These are phyloP conservation scores for Drosophila guanche DNA, from an alignment of 1,140 invertebrate species.

Conservation along the genomic window DNA sequence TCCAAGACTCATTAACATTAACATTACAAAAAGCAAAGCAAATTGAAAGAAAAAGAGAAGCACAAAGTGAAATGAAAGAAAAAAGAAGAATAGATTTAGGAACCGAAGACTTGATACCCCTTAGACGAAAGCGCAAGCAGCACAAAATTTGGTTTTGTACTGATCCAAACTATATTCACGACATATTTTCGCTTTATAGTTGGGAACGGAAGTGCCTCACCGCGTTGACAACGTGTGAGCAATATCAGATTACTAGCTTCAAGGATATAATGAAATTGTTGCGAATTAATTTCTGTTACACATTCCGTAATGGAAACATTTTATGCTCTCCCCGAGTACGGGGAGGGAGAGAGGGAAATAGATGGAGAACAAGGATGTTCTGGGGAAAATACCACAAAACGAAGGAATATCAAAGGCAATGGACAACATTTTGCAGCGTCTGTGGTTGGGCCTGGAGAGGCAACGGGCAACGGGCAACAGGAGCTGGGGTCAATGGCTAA, in stretches of 20 bases:
- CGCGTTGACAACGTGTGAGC: too few relatives aligned
- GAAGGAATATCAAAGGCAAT: conserved; percentile 22
- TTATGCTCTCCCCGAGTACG: conserved; percentile 32
- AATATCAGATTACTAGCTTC: too few relatives aligned
- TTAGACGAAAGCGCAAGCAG: too few relatives aligned
- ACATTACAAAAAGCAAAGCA: conserved; percentile 31
- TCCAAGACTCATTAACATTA: conserved; percentile 42
- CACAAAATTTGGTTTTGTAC: too few relatives aligned
- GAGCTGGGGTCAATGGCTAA: conserved; percentile 29
- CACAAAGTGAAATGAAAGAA: conserved; percentile 40
- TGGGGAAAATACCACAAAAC: conserved; percentile 1
- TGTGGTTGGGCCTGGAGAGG: conserved; percentile 6
- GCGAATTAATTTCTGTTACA: conserved; percentile 60
- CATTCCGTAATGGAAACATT: conserved; percentile 56
- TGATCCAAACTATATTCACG: too few relatives aligned
- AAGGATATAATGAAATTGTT: conserved; percentile 49
- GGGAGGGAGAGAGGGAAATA: conserved; percentile 26
- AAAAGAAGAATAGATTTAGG: background rate
- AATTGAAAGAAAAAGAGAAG: conserved; percentile 9
- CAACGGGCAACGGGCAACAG: too few relatives aligned
- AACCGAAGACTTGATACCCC: background rate
- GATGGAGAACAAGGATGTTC: background rate
- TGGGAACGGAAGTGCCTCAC: too few relatives aligned
- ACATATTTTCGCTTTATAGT: too few relatives aligned
- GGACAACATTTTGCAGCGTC: conserved; percentile 9